A percentile compares a stretch with the other conserved stretches of the same genome.
Conservation (phyloP, 1,140 invertebrate species). For the Trichonephila inaurata region DNA sequence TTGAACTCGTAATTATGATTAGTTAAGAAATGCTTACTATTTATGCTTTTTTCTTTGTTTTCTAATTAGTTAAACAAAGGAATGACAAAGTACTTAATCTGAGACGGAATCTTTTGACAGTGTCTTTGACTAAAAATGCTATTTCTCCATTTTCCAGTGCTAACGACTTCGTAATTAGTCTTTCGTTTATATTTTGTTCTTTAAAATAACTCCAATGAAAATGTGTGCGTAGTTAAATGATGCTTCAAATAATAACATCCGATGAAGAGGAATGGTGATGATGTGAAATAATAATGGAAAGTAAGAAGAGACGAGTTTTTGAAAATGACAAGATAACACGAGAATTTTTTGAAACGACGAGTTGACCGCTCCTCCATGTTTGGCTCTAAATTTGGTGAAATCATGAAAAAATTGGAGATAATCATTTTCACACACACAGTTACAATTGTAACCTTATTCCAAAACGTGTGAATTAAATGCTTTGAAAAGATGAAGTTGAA, state of each 20-base stretch:
- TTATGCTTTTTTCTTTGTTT: neutral
- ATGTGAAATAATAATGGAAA: slow-evolving; percentile 33
- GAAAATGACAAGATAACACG: neutral
- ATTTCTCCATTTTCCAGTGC: neutral
- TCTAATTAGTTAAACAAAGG: neutral
- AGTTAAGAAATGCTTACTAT: neutral
- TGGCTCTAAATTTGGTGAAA: neutral
- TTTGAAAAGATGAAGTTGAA: too few relatives aligned
- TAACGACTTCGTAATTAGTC: slow-evolving; percentile 5
- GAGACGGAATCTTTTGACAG: neutral
- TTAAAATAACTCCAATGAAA: slow-evolving; percentile 9
- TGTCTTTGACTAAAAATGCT: neutral
- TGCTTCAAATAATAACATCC: slow-evolving; percentile 35
- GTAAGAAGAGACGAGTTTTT: slow-evolving; percentile 3
- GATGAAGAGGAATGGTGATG: slow-evolving; percentile 2
- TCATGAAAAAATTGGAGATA: too few relatives aligned
- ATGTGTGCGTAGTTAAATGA: neutral
- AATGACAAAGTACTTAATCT: neutral
- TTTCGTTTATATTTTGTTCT: neutral
- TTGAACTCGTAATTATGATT: neutral
- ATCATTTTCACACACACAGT: too few relatives aligned
- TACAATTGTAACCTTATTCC: too few relatives aligned
- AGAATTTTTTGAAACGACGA: neutral
- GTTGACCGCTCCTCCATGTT: neutral
- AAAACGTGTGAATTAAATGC: too few relatives aligned